Conservation (phyloP, 2,113 vertebrate genomes). For the Corvus cornix region DNA sequence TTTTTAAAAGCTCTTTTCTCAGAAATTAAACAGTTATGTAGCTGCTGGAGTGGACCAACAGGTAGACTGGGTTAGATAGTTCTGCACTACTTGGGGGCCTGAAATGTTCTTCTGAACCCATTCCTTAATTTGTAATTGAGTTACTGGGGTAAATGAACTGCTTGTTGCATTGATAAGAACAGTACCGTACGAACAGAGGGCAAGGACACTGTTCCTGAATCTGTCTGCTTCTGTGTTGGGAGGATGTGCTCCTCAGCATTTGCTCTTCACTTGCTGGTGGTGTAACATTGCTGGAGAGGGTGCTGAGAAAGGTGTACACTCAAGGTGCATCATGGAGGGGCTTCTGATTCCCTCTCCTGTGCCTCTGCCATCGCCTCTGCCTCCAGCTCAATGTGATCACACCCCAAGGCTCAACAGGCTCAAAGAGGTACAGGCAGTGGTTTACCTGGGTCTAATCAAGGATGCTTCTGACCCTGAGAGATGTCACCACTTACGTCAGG, state of each 20-base stretch:
- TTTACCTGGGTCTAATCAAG: not conserved
- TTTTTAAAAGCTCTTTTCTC: not conserved
- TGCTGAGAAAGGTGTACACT: not conserved
- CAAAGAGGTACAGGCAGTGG: accelerated
- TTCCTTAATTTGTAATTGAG: not conserved
- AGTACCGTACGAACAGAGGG: not conserved
- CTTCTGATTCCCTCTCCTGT: not conserved
- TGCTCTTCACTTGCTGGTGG: not conserved
- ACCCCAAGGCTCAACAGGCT: accelerated
- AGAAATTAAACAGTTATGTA: not conserved
- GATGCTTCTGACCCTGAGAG: not conserved
- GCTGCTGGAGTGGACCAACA: not conserved
- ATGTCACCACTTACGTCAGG: not conserved
- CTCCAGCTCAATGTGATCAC: not conserved
- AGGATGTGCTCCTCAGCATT: not conserved
- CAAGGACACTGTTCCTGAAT: not conserved
- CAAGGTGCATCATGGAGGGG: not conserved
- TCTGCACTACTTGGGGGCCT: not conserved
- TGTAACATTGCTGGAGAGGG: not conserved
- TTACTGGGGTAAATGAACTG: not conserved
- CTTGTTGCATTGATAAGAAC: not conserved
- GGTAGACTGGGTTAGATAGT: not conserved
- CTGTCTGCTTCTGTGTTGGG: not conserved
- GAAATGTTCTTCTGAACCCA: not conserved
- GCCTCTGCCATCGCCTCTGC: not conserved